phyloP scores from a whole-genome alignment of 1,140 invertebrate genomes.

The Euwallacea similis region DNA sequence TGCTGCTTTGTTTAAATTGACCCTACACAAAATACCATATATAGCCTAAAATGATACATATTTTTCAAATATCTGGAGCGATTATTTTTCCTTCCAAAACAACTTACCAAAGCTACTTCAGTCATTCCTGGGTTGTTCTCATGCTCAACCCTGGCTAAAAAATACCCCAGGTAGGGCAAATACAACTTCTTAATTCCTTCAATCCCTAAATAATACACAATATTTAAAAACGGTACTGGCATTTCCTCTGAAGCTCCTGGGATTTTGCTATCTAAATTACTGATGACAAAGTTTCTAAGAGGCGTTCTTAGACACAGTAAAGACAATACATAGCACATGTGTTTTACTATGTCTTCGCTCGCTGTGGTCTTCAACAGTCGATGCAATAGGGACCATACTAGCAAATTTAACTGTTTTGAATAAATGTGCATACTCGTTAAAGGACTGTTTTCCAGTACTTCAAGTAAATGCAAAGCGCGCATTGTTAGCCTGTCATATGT shows the following conservation, averaged over 20 bases:
- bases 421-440: slow-evolving; percentile 42
- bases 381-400: slow-evolving; percentile 47
- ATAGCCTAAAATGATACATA: slow-evolving; percentile 33
- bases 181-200: slow-evolving; percentile 44
- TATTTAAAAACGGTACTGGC: slow-evolving; percentile 39
- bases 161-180: slow-evolving; percentile 41
- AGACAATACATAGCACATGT: slow-evolving; percentile 47
- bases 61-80: slow-evolving; percentile 6
- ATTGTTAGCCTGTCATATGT: slow-evolving; percentile 48
- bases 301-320: slow-evolving; percentile 46
- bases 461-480: slow-evolving; percentile 45
- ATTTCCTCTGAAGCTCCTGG: slow-evolving; percentile 34
- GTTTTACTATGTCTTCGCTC: slow-evolving; percentile 43
- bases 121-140: slow-evolving; percentile 34
- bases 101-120: slow-evolving; percentile 43
- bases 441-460: slow-evolving; percentile 47
- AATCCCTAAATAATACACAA: slow-evolving; percentile 44
- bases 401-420: slow-evolving; percentile 47
- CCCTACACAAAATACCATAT: slow-evolving; percentile 37
- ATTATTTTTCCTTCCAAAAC: slow-evolving; percentile 5
- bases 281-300: slow-evolving; percentile 43
- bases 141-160: slow-evolving; percentile 32
- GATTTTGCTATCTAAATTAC: slow-evolving; percentile 46
- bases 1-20: slow-evolving; percentile 14
- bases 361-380: slow-evolving; percentile 42